These are phyloP conservation scores for Diloba caeruleocephala DNA, from an alignment of 2,888 invertebrate species.

Conservation along the genomic window DNA sequence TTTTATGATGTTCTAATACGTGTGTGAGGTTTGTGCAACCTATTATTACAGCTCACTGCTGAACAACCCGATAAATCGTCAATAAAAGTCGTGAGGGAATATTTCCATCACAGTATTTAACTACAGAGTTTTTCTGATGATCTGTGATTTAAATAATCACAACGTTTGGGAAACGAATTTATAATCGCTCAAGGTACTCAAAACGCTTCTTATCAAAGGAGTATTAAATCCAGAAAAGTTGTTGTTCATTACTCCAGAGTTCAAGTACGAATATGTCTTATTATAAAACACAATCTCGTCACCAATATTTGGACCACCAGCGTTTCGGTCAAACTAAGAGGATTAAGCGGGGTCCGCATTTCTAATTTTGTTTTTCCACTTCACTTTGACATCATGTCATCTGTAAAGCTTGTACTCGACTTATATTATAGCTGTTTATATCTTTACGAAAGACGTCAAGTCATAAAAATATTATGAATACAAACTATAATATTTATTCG, in stretches of 20 bases:
- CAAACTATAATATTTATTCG: too few relatives aligned
- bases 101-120: too few relatives aligned
- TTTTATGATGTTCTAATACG: conserved; percentile 22
- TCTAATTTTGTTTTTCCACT: conserved; percentile 13
- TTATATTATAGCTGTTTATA: conserved; percentile 2
- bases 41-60: too few relatives aligned
- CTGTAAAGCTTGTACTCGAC: too few relatives aligned
- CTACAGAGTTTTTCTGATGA: too few relatives aligned
- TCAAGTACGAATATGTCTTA: conserved; percentile 1
- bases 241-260: not conserved
- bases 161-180: too few relatives aligned
- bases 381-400: conserved; percentile 6
- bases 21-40: conserved; percentile 8
- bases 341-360: conserved; percentile 13
- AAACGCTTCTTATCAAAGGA: too few relatives aligned
- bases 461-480: not conserved
- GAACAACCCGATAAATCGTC: too few relatives aligned
- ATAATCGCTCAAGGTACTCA: too few relatives aligned
- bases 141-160: too few relatives aligned
- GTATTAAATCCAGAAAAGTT: too few relatives aligned
- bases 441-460: not conserved
- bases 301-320: conserved; percentile 7
- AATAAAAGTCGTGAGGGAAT: too few relatives aligned
- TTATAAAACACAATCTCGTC: not conserved
- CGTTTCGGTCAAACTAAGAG: conserved; percentile 22